phyloP scores from a whole-genome alignment of 2,113 vertebrate genomes.

The Anoura caudifer region DNA sequence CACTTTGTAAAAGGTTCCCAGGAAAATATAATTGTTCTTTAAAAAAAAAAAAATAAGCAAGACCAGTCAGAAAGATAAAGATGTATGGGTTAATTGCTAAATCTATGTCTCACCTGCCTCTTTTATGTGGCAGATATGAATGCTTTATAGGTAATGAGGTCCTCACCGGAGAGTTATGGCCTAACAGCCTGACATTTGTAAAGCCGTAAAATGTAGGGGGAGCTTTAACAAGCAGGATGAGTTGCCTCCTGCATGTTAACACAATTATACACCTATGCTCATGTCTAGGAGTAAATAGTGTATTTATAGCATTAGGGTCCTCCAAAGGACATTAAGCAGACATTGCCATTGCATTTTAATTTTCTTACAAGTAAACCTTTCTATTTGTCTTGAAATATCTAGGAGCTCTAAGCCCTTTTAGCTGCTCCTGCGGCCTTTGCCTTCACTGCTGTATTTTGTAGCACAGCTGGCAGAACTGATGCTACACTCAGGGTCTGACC shows the following conservation, averaged over 20 bases:
- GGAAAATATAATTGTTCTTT: constrained; percentile 28
- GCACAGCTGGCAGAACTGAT: background rate
- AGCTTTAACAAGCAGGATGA: constrained; percentile 67
- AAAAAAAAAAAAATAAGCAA: constrained; percentile 25
- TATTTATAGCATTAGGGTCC: constrained; percentile 62
- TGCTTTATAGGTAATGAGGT: constrained; percentile 70
- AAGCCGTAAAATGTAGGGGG: constrained; percentile 69
- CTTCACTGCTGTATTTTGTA: background rate
- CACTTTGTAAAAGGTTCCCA: constrained; percentile 34
- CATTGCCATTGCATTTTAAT: constrained; percentile 69
- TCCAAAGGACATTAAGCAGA: constrained; percentile 62
- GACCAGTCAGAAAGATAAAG: constrained; percentile 40
- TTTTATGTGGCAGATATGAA: constrained; percentile 71
- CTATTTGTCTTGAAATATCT: constrained; percentile 43
- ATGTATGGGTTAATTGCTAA: constrained; percentile 63
- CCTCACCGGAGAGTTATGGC: constrained; percentile 67
- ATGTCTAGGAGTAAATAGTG: constrained; percentile 51
- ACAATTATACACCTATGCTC: constrained; percentile 59
- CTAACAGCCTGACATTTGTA: constrained; percentile 71
- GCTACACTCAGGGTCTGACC: background rate
- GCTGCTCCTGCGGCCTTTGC: background rate
- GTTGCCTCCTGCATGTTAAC: constrained; percentile 65
- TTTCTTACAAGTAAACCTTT: constrained; percentile 54
- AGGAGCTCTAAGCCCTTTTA: background rate
- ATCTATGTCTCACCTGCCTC: constrained; percentile 55